phyloP scores from a whole-genome alignment of 2,113 vertebrate species.

The Elgaria multicarinata region DNA sequence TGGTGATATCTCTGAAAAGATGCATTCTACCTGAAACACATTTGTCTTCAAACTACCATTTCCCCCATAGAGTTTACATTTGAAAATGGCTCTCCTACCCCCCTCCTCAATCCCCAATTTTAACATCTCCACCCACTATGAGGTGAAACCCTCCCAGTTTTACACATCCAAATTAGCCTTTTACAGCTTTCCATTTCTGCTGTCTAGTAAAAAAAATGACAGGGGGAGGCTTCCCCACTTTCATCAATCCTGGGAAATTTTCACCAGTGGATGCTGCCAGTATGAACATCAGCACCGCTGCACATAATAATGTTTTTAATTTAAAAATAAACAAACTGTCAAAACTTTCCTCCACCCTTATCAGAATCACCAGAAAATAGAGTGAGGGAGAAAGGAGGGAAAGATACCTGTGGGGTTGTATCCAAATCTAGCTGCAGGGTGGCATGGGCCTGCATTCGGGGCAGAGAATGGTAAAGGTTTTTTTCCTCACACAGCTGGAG shows the following conservation, averaged over 20 bases:
- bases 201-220: neutral
- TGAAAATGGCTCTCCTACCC: neutral
- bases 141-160: neutral
- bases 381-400: too few species aligned
- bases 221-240: neutral
- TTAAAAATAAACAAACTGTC: neutral
- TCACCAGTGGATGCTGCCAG: neutral
- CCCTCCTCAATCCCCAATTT: neutral
- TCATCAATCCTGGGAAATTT: neutral
- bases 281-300: neutral
- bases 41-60: neutral
- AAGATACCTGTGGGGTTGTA: neutral
- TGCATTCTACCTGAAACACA: neutral
- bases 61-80: neutral
- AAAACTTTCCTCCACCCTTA: neutral
- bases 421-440: neutral
- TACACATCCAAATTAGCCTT: neutral
- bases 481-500: neutral
- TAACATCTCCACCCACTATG: neutral
- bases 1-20: neutral
- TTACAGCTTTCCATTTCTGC: neutral
- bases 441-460: neutral
- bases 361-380: neutral
- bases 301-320: neutral
- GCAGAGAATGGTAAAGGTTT: too few species aligned